Conservation (phyloP, 2,888 invertebrate species). For the Griposia aprilina region DNA sequence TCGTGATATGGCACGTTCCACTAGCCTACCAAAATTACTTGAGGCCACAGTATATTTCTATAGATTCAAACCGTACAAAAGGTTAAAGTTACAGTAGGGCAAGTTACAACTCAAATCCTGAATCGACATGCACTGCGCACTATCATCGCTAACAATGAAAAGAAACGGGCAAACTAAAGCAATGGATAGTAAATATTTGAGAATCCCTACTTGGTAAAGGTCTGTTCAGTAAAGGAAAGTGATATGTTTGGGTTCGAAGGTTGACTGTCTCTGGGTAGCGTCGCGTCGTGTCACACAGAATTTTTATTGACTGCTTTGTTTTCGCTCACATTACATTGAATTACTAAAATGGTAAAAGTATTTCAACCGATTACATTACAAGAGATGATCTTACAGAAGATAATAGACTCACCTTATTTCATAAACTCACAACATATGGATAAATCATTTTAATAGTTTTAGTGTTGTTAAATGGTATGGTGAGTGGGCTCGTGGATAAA, state of each 20-base stretch:
- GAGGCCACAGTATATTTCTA: too few species aligned
- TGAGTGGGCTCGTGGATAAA: too few species aligned
- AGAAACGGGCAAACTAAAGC: conserved; percentile 26
- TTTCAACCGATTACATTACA: not conserved
- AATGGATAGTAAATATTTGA: conserved; percentile 51
- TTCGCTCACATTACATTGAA: conserved; percentile 8
- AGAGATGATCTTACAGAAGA: too few species aligned
- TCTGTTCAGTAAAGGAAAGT: conserved; percentile 54
- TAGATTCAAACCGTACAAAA: too few species aligned
- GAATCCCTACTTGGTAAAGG: conserved; percentile 32
- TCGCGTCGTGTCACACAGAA: conserved; percentile 9
- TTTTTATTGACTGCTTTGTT: conserved; percentile 51
- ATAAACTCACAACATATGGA: too few species aligned
- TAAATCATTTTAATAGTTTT: too few species aligned
- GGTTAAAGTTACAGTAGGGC: conserved; percentile 2
- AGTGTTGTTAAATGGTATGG: too few species aligned
- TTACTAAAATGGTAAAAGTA: not conserved
- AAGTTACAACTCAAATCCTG: conserved; percentile 9
- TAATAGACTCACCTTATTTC: not conserved
- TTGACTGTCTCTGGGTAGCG: conserved; percentile 14
- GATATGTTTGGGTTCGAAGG: conserved; percentile 42
- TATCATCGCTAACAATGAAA: conserved; percentile 30
- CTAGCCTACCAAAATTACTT: not conserved
- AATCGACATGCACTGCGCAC: conserved; percentile 27
- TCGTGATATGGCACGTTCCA: not conserved